Evolutionary conservation across 2,797 vertebrate species (phyloP).

Genomic region (Microchirus variegatus): DNA sequence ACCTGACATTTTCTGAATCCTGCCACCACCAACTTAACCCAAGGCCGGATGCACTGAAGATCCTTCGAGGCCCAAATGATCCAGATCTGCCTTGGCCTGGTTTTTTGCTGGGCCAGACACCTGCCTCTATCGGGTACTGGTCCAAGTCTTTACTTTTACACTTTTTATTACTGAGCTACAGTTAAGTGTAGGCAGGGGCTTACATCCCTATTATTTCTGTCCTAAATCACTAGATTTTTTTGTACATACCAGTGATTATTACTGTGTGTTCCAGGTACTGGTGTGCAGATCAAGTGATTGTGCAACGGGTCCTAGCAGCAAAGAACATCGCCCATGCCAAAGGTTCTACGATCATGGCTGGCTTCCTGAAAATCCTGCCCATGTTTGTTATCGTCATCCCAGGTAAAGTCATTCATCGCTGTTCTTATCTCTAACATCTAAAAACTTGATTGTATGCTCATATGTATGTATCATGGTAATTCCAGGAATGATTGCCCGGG

Average conservation of each 20-base stretch:
- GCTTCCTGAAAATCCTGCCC: conserved; percentile 92
- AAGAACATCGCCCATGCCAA: conserved; percentile 95
- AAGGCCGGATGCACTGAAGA: conserved; percentile 88
- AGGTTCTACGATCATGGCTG: conserved; percentile 93
- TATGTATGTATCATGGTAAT: not conserved
- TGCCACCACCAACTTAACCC: conserved; percentile 86
- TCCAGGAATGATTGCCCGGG: conserved; percentile 91
- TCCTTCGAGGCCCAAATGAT: conserved; percentile 87
- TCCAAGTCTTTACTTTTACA: not conserved
- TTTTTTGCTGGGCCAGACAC: conserved; percentile 93
- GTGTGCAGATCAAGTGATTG: conserved; percentile 97
- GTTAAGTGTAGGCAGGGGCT: too few relatives aligned
- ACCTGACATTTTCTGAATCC: conserved; percentile 77
- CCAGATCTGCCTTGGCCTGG: conserved; percentile 96
- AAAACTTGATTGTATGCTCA: not conserved
- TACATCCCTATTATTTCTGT: too few relatives aligned
- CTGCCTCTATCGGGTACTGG: conserved; percentile 92
- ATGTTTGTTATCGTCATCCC: conserved; percentile 98
- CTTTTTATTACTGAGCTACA: too few relatives aligned
- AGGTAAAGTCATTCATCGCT: conserved; percentile 54
- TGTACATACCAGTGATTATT: not conserved
- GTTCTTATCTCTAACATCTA: not conserved
- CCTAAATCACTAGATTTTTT: too few relatives aligned
- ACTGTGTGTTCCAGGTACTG: conserved; percentile 74
- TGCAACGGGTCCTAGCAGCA: conserved; percentile 92